Conservation (phyloP, 2,888 invertebrate species). For the Dryocosmus kuriphilus region DNA sequence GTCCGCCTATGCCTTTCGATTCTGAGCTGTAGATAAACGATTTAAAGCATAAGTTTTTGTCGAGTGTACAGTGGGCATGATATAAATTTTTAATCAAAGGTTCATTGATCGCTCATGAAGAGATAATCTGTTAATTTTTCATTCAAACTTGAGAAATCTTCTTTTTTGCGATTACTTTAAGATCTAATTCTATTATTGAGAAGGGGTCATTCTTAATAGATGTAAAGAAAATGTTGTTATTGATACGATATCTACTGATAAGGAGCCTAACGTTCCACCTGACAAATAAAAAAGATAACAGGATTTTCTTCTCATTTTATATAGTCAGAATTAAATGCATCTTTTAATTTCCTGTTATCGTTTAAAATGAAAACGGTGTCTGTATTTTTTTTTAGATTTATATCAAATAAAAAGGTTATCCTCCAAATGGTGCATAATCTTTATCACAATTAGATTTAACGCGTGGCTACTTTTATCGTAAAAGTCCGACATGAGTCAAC, state of each 20-base stretch:
- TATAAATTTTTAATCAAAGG: slow-evolving; percentile 29
- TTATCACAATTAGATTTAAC: slow-evolving; percentile 64
- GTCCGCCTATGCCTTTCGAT: slow-evolving; percentile 57
- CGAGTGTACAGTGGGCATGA: not conserved
- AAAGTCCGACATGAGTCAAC: not conserved
- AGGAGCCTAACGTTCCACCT: not conserved
- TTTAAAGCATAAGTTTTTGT: slow-evolving; percentile 42
- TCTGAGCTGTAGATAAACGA: slow-evolving; percentile 57
- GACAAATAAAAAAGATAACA: not conserved
- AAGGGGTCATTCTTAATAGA: no score
- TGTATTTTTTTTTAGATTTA: not conserved
- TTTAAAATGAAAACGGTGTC: not conserved
- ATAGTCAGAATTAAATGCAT: no score
- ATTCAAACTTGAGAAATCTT: not conserved
- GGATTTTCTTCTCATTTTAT: not conserved
- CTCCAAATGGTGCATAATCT: slow-evolving; percentile 53
- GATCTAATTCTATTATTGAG: not conserved
- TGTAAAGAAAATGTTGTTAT: slow-evolving; percentile 33
- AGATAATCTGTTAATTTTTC: not conserved
- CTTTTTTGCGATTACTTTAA: not conserved
- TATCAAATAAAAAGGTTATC: not conserved
- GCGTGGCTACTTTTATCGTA: slow-evolving; percentile 43
- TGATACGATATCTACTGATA: slow-evolving; percentile 6
- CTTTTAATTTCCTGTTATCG: no score
- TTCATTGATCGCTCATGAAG: slow-evolving; percentile 3